Percentiles rank a stretch among this genome's conserved stretches.
These are phyloP conservation scores for Orthosia incerta DNA, from an alignment of 2,888 invertebrate species.

Conservation along the genomic window DNA sequence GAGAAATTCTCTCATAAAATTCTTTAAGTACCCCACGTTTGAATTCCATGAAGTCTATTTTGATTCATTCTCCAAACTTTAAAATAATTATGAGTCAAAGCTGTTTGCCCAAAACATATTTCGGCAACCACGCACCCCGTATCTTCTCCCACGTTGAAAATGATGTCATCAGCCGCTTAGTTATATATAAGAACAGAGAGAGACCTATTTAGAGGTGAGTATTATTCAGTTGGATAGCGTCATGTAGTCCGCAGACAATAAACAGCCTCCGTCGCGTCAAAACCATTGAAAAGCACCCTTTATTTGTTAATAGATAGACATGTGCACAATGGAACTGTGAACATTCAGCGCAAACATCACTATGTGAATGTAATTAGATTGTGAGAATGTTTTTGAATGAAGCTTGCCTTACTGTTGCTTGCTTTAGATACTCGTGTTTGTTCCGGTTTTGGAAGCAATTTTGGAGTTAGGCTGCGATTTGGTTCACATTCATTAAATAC, in stretches of 20 bases:
- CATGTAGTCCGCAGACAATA: conserved; percentile 74
- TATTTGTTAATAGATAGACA: conserved; percentile 81
- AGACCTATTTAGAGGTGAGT: conserved; percentile 64
- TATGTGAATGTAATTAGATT: conserved; percentile 74
- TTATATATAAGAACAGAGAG: conserved; percentile 59
- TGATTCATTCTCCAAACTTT: conserved; percentile 14
- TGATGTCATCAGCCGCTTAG: conserved; percentile 61
- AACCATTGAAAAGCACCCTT: conserved; percentile 80
- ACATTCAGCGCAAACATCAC: conserved; percentile 71
- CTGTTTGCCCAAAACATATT: conserved; percentile 19
- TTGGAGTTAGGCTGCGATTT: not conserved
- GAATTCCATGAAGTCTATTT: not conserved
- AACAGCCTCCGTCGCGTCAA: conserved; percentile 76
- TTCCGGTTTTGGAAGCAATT: not conserved
- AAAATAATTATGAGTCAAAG: conserved; percentile 8
- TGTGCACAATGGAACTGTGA: conserved; percentile 72
- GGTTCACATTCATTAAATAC: not conserved
- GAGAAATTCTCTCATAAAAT: conserved; percentile 43
- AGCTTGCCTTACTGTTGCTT: conserved; percentile 28
- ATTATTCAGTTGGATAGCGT: conserved; percentile 73
- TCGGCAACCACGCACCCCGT: conserved; percentile 10
- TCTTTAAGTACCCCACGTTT: not conserved
- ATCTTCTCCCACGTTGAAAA: conserved; percentile 36
- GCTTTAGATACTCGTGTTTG: conserved; percentile 9
- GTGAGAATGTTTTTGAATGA: conserved; percentile 63